Evolutionary conservation across 2,113 vertebrate species (phyloP).

Genomic region (Menura novaehollandiae): DNA sequence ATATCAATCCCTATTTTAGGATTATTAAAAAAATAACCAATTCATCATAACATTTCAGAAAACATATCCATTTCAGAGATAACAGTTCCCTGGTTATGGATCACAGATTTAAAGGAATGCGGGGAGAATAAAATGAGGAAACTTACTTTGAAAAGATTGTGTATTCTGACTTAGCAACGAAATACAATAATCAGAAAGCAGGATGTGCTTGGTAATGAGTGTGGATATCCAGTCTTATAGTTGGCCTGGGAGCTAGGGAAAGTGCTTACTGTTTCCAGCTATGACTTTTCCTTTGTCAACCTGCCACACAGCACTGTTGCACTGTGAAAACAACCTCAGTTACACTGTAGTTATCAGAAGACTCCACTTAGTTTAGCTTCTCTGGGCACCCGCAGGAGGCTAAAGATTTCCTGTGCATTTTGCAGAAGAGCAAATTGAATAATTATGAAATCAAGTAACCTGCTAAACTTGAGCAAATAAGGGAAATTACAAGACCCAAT

Average conservation of each 20-base stretch:
- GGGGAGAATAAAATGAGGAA: not conserved
- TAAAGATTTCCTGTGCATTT: not conserved
- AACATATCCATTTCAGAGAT: not conserved
- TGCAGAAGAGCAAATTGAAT: not conserved
- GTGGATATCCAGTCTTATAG: not conserved
- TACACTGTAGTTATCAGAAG: not conserved
- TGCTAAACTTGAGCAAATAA: not conserved
- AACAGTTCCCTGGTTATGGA: not conserved
- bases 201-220: not conserved
- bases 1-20: not conserved
- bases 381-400: not conserved
- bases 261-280: not conserved
- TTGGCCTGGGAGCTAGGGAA: not conserved
- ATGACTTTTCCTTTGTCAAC: not conserved
- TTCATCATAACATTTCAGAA: not conserved
- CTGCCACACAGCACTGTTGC: not conserved
- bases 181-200: not conserved
- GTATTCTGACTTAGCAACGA: not conserved
- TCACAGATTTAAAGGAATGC: not conserved
- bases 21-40: not conserved
- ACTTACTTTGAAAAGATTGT: not conserved
- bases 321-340: not conserved
- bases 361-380: not conserved
- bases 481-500: not conserved
- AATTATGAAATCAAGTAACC: not conserved